These are phyloP conservation scores for Lycopodina hypogea DNA, from an alignment of 37 sponge, comb jelly and placozoan species.

Conservation along the genomic window DNA sequence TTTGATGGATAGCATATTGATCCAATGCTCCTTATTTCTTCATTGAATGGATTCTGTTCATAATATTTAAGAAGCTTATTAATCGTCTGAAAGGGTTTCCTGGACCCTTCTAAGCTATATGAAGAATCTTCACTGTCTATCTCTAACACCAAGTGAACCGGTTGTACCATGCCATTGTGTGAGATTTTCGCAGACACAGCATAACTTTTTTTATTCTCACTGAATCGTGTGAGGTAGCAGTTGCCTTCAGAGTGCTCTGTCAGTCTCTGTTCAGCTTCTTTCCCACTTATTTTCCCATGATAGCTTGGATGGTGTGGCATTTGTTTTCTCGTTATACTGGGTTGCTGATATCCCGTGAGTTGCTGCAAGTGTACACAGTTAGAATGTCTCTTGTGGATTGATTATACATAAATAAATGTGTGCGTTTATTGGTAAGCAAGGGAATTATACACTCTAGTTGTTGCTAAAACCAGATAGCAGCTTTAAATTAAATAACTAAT, in stretches of 20 bases:
- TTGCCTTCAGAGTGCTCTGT: not conserved
- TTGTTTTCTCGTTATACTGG: not conserved
- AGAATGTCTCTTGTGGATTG: too few species aligned
- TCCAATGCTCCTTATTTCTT: not conserved
- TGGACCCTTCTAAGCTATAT: not conserved
- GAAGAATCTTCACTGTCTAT: not conserved
- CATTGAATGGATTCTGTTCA: not conserved
- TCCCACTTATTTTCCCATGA: not conserved
- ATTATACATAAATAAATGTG: too few species aligned
- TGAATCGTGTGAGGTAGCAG: constrained; percentile 2
- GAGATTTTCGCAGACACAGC: not conserved
- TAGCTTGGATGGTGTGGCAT: not conserved
- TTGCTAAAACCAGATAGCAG: too few species aligned
- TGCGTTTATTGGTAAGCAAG: too few species aligned
- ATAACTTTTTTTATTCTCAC: not conserved
- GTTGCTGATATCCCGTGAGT: too few species aligned
- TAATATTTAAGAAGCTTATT: not conserved
- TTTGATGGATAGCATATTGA: not conserved
- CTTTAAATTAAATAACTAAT: too few species aligned
- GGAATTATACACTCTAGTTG: too few species aligned
- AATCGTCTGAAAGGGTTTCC: not conserved
- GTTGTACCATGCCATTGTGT: not conserved
- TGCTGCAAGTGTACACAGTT: too few species aligned
- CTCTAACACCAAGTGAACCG: not conserved
- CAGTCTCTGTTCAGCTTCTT: not conserved